Conservation (phyloP, 2,888 invertebrate genomes). For the Vannuccia rotundouncinata region DNA sequence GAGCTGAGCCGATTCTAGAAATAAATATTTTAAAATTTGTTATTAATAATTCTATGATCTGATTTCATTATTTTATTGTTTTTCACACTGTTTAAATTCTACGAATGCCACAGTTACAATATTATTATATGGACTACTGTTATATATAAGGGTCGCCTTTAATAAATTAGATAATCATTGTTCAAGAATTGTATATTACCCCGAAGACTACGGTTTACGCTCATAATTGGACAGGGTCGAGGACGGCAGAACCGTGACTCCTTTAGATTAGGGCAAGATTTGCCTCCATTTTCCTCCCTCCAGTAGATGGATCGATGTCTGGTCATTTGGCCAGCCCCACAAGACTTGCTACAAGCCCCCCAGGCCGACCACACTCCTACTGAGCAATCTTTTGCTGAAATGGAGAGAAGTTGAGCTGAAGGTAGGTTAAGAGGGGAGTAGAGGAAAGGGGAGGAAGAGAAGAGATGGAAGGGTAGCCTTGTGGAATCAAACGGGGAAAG, state of each 20-base stretch:
- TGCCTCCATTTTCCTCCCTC: constrained; percentile 7
- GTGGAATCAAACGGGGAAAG: no score
- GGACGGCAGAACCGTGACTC: neutral
- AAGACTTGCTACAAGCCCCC: neutral
- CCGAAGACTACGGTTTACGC: neutral
- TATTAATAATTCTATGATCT: no score
- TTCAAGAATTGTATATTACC: no score
- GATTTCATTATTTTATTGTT: no score
- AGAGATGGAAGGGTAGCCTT: neutral
- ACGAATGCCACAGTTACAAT: no score
- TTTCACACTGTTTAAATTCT: no score
- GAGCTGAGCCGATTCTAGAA: constrained; percentile 28
- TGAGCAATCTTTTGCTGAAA: constrained; percentile 9
- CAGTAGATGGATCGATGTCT: neutral
- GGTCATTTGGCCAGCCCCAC: neutral
- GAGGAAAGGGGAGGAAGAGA: neutral
- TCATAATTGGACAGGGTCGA: neutral
- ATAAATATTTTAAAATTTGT: no score
- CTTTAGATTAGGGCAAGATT: neutral
- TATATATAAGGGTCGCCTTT: no score
- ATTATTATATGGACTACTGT: no score
- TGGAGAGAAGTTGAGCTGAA: neutral
- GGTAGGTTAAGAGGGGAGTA: neutral
- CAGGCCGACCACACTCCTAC: constrained; percentile 2
- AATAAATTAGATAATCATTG: no score